These are phyloP conservation scores for Lissocephala sabroskyi DNA, from an alignment of 2,888 invertebrate genomes.

Conservation along the genomic window DNA sequence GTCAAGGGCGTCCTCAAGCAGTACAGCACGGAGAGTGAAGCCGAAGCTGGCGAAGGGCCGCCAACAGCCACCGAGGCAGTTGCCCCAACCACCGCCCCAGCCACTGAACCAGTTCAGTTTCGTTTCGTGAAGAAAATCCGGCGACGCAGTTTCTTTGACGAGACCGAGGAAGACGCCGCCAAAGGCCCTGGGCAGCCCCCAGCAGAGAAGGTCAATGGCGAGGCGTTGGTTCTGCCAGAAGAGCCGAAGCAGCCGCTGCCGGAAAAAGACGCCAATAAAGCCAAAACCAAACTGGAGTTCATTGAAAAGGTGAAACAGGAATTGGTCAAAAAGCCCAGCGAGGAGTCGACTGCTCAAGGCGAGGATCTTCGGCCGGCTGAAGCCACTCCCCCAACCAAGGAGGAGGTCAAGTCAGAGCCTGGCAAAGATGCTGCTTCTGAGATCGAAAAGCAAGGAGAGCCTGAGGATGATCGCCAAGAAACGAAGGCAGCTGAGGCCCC, in stretches of 20 bases:
- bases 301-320: constrained; percentile 33
- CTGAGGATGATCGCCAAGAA: too few species aligned
- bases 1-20: constrained; percentile 70
- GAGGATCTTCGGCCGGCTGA: too few species aligned
- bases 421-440: too few species aligned
- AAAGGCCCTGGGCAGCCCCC: constrained; percentile 14
- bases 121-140: constrained; percentile 68
- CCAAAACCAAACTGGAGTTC: constrained; percentile 30
- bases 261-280: constrained; percentile 16
- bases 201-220: constrained; percentile 22
- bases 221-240: not conserved
- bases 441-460: too few species aligned
- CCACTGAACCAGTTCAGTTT: constrained; percentile 55
- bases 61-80: constrained; percentile 22
- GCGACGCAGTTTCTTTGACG: constrained; percentile 63
- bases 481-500: constrained; percentile 16
- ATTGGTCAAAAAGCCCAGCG: constrained; percentile 6
- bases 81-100: not conserved
- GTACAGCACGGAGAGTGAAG: constrained; percentile 66
- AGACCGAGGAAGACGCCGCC: constrained; percentile 59
- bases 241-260: not conserved
- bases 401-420: too few species aligned
- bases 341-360: too few species aligned
- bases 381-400: too few species aligned
- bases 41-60: constrained; percentile 32